Evolutionary conservation across 2,113 vertebrate genomes (phyloP).

Genomic region (Isichthys henryi): DNA sequence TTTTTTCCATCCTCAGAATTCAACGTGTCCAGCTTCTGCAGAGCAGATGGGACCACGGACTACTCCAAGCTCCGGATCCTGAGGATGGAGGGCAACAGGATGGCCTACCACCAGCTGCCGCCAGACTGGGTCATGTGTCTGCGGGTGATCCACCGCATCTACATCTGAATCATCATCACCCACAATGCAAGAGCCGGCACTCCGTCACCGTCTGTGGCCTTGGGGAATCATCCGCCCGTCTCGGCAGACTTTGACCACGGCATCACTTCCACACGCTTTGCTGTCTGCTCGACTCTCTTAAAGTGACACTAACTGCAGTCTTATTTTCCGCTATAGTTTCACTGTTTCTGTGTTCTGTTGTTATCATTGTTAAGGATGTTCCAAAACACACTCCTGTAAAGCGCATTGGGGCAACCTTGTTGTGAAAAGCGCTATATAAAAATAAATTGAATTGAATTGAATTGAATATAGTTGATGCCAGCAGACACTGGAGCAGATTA

Average conservation of each 20-base stretch:
- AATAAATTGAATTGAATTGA: too few relatives aligned
- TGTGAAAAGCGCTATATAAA: too few relatives aligned
- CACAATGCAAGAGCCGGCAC: neutral
- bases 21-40: conserved; percentile 62
- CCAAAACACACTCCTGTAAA: too few relatives aligned
- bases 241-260: neutral
- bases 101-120: conserved; percentile 54
- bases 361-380: too few relatives aligned
- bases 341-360: too few relatives aligned
- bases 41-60: conserved; percentile 48
- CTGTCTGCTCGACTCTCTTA: neutral
- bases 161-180: conserved; percentile 40
- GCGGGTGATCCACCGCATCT: conserved; percentile 51
- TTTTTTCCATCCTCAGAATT: conserved; percentile 44
- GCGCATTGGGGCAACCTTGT: too few relatives aligned
- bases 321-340: neutral
- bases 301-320: neutral
- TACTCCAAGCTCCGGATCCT: conserved; percentile 61
- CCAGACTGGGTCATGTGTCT: conserved; percentile 61
- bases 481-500: neutral
- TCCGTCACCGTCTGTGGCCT: neutral
- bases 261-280: neutral
- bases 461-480: neutral
- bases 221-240: neutral
- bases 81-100: conserved; percentile 60